Conservation (phyloP, 2,888 invertebrate species). For the Apeira syringaria region DNA sequence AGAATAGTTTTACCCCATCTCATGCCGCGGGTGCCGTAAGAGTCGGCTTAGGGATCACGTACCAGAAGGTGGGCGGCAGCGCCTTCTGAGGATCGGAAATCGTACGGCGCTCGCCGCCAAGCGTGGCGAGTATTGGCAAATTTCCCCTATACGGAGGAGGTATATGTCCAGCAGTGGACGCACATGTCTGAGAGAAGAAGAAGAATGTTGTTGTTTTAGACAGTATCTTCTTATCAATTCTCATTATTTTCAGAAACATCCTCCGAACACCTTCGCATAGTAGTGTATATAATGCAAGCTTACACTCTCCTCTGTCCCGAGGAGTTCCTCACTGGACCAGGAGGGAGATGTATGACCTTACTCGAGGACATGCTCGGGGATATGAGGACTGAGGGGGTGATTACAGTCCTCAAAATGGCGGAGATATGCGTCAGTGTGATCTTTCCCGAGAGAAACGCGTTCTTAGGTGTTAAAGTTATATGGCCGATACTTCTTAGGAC, state of each 20-base stretch:
- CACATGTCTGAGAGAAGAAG: too few relatives aligned
- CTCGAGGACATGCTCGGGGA: constrained; percentile 90
- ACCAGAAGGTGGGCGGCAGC: too few relatives aligned
- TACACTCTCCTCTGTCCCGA: constrained; percentile 92
- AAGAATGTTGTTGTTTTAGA: too few relatives aligned
- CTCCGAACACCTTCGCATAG: constrained; percentile 90
- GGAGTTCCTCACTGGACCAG: constrained; percentile 89
- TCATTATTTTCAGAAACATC: constrained; percentile 87
- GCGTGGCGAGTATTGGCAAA: too few relatives aligned
- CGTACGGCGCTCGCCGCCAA: too few relatives aligned
- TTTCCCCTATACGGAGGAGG: too few relatives aligned
- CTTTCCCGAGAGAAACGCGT: constrained; percentile 88
- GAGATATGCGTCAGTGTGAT: constrained; percentile 88
- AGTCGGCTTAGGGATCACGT: too few relatives aligned
- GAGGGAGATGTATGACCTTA: constrained; percentile 87
- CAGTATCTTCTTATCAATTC: too few relatives aligned
- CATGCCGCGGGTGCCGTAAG: too few relatives aligned
- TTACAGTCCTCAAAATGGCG: constrained; percentile 87
- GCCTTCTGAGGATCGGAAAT: too few relatives aligned
- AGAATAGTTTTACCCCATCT: too few relatives aligned
- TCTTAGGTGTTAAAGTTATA: constrained; percentile 84
- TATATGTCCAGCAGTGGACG: too few relatives aligned
- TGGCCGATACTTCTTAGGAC: constrained; percentile 73
- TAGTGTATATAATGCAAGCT: constrained; percentile 91
- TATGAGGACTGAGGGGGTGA: constrained; percentile 82